Evolutionary conservation across 2,888 invertebrate genomes (phyloP).

Genomic region (Hartigia nigra): DNA sequence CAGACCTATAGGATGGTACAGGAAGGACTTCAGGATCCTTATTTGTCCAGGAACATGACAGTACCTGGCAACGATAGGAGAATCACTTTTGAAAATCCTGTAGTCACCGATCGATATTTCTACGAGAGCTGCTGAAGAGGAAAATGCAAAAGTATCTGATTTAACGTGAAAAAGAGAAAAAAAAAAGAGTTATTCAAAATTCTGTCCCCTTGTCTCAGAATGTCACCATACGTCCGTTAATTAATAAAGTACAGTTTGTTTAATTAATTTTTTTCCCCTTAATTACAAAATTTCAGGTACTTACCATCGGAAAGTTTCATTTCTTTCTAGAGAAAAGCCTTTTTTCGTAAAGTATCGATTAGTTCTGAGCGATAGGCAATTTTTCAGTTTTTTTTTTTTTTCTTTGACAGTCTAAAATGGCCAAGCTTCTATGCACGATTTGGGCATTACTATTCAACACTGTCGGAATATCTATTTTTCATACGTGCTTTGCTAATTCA

Average conservation of each 20-base stretch:
- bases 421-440: slow-evolving; percentile 48
- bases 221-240: background rate
- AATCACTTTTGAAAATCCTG: slow-evolving; percentile 47
- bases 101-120: slow-evolving; percentile 41
- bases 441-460: slow-evolving; percentile 50
- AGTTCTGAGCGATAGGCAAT: background rate
- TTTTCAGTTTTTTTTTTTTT: background rate
- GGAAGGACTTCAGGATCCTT: background rate
- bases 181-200: background rate
- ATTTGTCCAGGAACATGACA: slow-evolving; percentile 5
- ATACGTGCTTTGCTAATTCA: slow-evolving; percentile 48
- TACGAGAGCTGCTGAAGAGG: slow-evolving; percentile 21
- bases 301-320: background rate
- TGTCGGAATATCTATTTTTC: slow-evolving; percentile 46
- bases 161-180: background rate
- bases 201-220: background rate
- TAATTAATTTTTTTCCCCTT: background rate
- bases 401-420: slow-evolving; percentile 33
- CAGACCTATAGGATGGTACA: background rate
- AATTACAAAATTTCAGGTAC: too few species aligned
- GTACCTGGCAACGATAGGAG: slow-evolving; percentile 18
- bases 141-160: background rate
- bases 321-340: background rate
- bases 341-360: background rate
- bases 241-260: background rate